Conservation (phyloP, 2,113 vertebrate genomes). For the Laterallus jamaicensis region DNA sequence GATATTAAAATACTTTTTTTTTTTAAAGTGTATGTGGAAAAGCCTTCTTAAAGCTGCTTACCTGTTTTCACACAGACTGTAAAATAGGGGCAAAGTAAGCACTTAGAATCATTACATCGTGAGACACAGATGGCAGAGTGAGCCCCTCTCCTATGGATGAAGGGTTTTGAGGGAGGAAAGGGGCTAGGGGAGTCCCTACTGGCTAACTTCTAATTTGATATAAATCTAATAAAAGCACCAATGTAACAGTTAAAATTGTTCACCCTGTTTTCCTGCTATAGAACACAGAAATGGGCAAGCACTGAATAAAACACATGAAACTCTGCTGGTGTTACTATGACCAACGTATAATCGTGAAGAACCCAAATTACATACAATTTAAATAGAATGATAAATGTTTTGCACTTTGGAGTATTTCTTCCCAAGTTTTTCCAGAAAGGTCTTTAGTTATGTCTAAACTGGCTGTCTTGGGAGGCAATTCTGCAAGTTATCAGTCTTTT, state of each 20-base stretch:
- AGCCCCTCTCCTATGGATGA: neutral
- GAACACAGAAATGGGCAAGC: neutral
- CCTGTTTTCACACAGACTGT: neutral
- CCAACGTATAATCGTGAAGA: neutral
- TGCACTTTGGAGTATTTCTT: neutral
- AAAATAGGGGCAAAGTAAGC: neutral
- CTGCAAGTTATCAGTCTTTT: neutral
- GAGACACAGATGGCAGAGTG: neutral
- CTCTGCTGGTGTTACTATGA: neutral
- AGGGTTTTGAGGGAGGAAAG: neutral
- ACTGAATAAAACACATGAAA: neutral
- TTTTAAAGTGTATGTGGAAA: neutral
- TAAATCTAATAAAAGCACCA: neutral
- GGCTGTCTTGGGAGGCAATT: neutral
- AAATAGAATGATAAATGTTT: neutral
- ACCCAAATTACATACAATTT: neutral
- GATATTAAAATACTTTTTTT: neutral
- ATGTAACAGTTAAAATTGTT: neutral
- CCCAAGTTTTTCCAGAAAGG: neutral
- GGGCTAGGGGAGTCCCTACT: neutral
- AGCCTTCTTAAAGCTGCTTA: neutral
- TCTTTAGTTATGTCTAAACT: conserved; percentile 5
- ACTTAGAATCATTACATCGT: neutral
- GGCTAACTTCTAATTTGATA: neutral
- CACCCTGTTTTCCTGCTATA: neutral